Conservation (phyloP, 1,140 invertebrate genomes). For the Drosophila truncata region DNA sequence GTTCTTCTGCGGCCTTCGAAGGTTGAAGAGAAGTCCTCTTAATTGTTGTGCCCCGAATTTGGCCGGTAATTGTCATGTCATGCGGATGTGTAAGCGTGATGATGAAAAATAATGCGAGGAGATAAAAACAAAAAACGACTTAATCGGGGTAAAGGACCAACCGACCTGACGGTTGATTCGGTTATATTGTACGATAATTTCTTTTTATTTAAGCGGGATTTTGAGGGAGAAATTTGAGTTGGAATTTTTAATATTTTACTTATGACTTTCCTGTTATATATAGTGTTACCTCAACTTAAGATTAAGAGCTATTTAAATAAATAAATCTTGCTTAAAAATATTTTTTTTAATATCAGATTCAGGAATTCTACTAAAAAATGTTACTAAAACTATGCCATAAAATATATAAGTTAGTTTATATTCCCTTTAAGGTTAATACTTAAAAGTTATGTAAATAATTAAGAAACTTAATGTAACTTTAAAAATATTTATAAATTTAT, state of each 20-base stretch:
- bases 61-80: constrained; percentile 45
- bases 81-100: constrained; percentile 33
- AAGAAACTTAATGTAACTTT: too few relatives aligned
- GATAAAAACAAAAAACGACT: constrained; percentile 2
- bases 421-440: too few relatives aligned
- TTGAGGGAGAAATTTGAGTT: neutral
- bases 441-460: too few relatives aligned
- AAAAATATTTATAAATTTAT: too few relatives aligned
- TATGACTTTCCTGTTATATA: too few relatives aligned
- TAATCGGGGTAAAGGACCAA: neutral
- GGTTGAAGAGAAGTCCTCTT: constrained; percentile 4
- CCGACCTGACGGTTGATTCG: neutral
- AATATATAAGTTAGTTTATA: too few relatives aligned
- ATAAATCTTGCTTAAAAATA: too few relatives aligned
- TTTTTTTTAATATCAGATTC: too few relatives aligned
- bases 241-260: neutral
- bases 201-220: neutral
- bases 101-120: constrained; percentile 30
- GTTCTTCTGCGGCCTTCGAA: neutral
- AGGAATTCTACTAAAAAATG: too few relatives aligned
- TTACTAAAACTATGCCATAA: too few relatives aligned
- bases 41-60: constrained; percentile 24
- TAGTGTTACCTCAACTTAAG: too few relatives aligned
- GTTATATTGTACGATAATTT: neutral
- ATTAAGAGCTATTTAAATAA: too few relatives aligned